Conservation (phyloP, 2,113 vertebrate species). For the Cichladusa arquata region DNA sequence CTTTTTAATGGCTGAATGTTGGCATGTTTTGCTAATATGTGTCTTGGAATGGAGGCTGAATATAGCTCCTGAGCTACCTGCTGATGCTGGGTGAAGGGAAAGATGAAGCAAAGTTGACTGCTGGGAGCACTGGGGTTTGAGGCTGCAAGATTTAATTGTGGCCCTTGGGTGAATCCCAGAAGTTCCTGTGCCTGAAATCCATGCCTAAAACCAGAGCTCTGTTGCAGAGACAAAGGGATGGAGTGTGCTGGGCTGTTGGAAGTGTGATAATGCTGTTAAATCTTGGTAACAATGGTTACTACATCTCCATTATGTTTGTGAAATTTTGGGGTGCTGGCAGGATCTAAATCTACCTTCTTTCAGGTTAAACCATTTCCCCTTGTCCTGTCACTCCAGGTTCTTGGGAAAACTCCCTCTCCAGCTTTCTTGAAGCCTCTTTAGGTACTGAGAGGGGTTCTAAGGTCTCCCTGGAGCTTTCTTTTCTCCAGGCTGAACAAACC, state of each 20-base stretch:
- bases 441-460: background rate
- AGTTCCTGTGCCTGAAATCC: background rate
- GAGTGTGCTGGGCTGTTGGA: background rate
- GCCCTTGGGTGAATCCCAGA: background rate
- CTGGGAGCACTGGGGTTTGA: background rate
- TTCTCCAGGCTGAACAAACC: background rate
- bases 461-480: background rate
- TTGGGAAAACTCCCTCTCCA: background rate
- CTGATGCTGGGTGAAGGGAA: background rate
- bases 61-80: background rate
- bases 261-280: background rate
- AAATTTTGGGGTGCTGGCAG: background rate
- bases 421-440: background rate
- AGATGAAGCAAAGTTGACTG: background rate
- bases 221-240: rapidly evolving
- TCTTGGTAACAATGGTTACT: rapidly evolving
- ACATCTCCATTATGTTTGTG: rapidly evolving
- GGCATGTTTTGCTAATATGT: background rate
- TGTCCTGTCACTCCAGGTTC: background rate
- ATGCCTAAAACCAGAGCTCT: background rate
- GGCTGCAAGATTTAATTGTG: background rate
- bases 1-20: background rate
- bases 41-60: background rate
- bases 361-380: background rate
- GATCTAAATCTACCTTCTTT: background rate